Percentiles rank a stretch among this genome's conserved stretches.
These are phyloP conservation scores for Drosophila yakuba DNA, from an alignment of 1,140 invertebrate species.

Conservation along the genomic window DNA sequence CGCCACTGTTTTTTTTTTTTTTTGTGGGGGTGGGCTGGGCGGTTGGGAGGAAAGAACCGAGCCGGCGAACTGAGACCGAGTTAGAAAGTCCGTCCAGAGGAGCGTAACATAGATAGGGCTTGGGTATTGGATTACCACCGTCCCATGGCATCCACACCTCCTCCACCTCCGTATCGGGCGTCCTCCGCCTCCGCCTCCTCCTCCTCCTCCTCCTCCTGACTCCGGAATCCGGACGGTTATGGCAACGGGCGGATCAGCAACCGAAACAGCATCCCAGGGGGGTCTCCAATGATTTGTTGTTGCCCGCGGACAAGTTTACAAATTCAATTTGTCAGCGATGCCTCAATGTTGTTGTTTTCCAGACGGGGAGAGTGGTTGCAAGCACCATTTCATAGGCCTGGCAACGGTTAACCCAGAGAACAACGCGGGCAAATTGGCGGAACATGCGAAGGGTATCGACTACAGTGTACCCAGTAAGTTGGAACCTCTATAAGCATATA, in stretches of 20 bases:
- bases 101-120: constrained; percentile 66
- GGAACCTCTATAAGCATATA: no score
- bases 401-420: constrained; percentile 46
- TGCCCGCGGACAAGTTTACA: constrained; percentile 70
- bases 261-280: constrained; percentile 44
- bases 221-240: neutral
- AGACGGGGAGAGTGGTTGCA: constrained; percentile 35
- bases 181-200: neutral
- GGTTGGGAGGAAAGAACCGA: constrained; percentile 5
- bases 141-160: constrained; percentile 12
- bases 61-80: constrained; percentile 49
- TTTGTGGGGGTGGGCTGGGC: constrained; percentile 17
- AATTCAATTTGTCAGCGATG: constrained; percentile 81
- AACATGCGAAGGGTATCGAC: neutral
- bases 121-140: constrained; percentile 64
- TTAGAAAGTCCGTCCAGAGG: constrained; percentile 73
- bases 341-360: constrained; percentile 37
- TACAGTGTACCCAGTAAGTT: neutral
- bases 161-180: neutral
- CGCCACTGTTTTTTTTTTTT: constrained; percentile 30
- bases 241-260: constrained; percentile 22
- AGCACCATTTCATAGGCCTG: constrained; percentile 68
- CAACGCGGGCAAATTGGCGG: constrained; percentile 21
- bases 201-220: no score
- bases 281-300: constrained; percentile 71